Conservation (phyloP, 2,113 vertebrate genomes). For the Periophthalmodon schlosseri region DNA sequence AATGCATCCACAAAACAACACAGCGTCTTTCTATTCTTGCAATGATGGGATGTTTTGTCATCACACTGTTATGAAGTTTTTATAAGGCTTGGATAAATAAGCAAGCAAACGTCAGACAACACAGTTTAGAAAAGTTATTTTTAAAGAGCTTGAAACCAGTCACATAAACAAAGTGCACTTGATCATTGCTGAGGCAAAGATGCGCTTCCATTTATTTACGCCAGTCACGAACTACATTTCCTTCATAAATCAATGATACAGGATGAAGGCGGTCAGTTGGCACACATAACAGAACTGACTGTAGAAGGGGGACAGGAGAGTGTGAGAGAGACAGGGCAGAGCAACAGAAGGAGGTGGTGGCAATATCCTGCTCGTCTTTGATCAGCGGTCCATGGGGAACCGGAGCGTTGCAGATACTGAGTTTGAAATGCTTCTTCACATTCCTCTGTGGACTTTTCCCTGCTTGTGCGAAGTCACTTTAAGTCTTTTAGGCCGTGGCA, state of each 20-base stretch:
- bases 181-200: conserved; percentile 26
- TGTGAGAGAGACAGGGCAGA: conserved; percentile 33
- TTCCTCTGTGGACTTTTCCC: conserved; percentile 56
- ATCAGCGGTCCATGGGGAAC: conserved; percentile 65
- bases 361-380: conserved; percentile 59
- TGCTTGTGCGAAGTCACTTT: conserved; percentile 56
- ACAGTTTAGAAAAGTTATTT: conserved; percentile 20
- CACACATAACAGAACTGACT: conserved; percentile 30
- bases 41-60: conserved; percentile 34
- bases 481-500: conserved; percentile 55
- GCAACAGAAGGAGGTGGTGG: conserved; percentile 41
- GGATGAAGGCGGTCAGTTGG: conserved; percentile 43
- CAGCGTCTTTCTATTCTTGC: conserved; percentile 48
- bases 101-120: conserved; percentile 4
- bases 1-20: conserved; percentile 51
- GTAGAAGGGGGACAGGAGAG: conserved; percentile 15
- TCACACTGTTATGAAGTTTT: conserved; percentile 27
- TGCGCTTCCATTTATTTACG: conserved; percentile 33
- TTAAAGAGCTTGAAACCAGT: conserved; percentile 40
- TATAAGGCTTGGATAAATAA: conserved; percentile 15
- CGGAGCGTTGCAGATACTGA: conserved; percentile 47
- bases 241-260: conserved; percentile 33
- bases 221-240: conserved; percentile 6
- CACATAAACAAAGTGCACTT: conserved; percentile 44
- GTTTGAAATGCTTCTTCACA: conserved; percentile 63